phyloP scores from a whole-genome alignment of 2,113 vertebrate genomes.

The Nibea albiflora region DNA sequence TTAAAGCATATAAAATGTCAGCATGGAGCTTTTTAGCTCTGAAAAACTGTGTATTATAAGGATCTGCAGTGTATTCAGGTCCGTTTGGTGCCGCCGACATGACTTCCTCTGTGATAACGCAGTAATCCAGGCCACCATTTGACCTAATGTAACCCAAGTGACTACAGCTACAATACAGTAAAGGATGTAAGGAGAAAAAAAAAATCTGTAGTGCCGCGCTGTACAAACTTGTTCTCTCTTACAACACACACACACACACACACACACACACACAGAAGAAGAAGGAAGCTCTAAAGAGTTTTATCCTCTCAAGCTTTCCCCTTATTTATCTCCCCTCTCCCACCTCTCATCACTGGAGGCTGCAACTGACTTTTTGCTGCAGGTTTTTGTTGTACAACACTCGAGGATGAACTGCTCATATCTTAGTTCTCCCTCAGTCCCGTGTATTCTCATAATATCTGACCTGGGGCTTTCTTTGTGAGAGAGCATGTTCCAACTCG shows the following conservation, averaged over 20 bases:
- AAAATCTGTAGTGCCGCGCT: not conserved
- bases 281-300: conserved; percentile 29
- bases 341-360: conserved; percentile 37
- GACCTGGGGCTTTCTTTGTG: conserved; percentile 44
- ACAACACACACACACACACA: not conserved
- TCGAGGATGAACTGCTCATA: conserved; percentile 39
- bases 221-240: conserved; percentile 2
- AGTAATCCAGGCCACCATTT: not conserved
- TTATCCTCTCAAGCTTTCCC: conserved; percentile 6
- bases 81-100: not conserved
- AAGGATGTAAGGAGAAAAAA: not conserved
- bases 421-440: conserved; percentile 15
- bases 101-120: not conserved
- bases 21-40: not conserved
- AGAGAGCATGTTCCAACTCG: conserved; percentile 32
- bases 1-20: not conserved
- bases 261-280: conserved; percentile 15
- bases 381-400: conserved; percentile 51
- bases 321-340: conserved; percentile 26
- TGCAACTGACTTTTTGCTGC: conserved; percentile 3
- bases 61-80: not conserved
- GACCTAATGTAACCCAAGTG: not conserved
- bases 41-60: not conserved
- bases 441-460: conserved; percentile 53
- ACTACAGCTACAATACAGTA: not conserved